Evolutionary conservation across 2,888 invertebrate species (phyloP), one percentile per base, ranked within the genome.

Genomic region (Pemphredon lugubris): DNA sequence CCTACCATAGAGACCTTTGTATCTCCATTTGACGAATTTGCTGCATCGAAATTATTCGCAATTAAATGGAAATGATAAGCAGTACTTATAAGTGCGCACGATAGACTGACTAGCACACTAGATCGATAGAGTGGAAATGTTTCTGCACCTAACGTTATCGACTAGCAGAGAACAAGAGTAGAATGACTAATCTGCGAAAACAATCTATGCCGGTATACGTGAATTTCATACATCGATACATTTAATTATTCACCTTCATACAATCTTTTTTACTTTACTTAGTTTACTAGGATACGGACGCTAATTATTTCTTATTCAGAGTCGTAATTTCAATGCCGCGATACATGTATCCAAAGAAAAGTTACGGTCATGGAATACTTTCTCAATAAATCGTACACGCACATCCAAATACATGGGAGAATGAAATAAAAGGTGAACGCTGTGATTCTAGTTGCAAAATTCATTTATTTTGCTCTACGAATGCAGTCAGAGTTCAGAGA

Each of bases 381-480:
- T 44, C 30, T 48, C 21, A 4, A 34, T n/a, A n/a, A 34, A 20
- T 21, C 9, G 23, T 42, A 59, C 14, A 26, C 18, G 40, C 40
- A 9, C 30, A 34, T n/a, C 34, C 34, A 51, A 18, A 37, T 30
- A 47, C 30, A 39, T 59, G 39, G 63, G 63, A 47, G 20, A 57
- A n/a, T 23, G 63, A 63, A 63, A 42, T 42, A 42, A 34, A 53
- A 60, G 50, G 13, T 21, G 40, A 59, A 51, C 55, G 40, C 59
- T 23, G 18, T 54, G 30, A 55, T 71, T 75, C 78, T 80, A 80
- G 45, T 76, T 72, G 80, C 74, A 80, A 80, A 80, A 80, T 67
- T 76, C 55, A 40, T 80, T 80, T 80, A 80, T 74, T 80, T 80
- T 76, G 76, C 78, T 74, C 73, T 78, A 76, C 70, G 64, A 66